Conservation (phyloP, 2,888 invertebrate genomes). For the Platycheirus rosarum region DNA sequence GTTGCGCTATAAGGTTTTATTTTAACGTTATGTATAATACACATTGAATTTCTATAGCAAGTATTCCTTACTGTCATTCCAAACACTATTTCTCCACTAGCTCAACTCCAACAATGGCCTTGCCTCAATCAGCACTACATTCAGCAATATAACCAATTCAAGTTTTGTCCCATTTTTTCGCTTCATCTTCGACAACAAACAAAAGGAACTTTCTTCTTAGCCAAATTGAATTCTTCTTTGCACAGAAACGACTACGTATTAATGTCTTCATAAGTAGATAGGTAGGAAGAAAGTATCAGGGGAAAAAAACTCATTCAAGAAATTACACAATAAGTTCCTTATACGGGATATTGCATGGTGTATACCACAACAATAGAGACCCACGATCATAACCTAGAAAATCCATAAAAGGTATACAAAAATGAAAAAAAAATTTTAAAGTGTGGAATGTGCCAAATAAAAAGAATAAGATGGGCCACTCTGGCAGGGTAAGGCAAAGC, state of each 20-base stretch:
- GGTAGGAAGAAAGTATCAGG: slow-evolving; percentile 1
- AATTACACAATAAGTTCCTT: slow-evolving; percentile 52
- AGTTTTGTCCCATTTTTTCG: slow-evolving; percentile 46
- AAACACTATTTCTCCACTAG: slow-evolving; percentile 6
- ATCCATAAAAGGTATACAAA: slow-evolving; percentile 8
- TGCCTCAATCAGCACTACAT: slow-evolving; percentile 27
- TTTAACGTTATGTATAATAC: too few relatives aligned
- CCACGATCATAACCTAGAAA: slow-evolving; percentile 73
- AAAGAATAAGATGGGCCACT: slow-evolving; percentile 25
- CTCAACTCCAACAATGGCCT: slow-evolving; percentile 11
- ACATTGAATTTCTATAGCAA: too few relatives aligned
- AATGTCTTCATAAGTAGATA: slow-evolving; percentile 63
- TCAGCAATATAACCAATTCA: slow-evolving; percentile 15
- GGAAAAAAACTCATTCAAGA: slow-evolving; percentile 48
- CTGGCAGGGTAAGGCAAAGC: slow-evolving; percentile 32
- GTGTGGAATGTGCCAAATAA: slow-evolving; percentile 64
- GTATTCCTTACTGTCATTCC: too few relatives aligned
- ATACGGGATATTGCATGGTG: slow-evolving; percentile 24
- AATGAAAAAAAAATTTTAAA: slow-evolving; percentile 31
- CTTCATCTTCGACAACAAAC: slow-evolving; percentile 33
- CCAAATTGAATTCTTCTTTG: slow-evolving; percentile 68
- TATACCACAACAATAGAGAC: slow-evolving; percentile 44
- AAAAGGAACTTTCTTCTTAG: slow-evolving; percentile 30
- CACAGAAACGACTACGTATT: slow-evolving; percentile 47
- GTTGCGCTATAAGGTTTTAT: too few relatives aligned